These are phyloP conservation scores for Caiman crocodilus DNA, from an alignment of 2,797 vertebrate species.

Conservation along the genomic window DNA sequence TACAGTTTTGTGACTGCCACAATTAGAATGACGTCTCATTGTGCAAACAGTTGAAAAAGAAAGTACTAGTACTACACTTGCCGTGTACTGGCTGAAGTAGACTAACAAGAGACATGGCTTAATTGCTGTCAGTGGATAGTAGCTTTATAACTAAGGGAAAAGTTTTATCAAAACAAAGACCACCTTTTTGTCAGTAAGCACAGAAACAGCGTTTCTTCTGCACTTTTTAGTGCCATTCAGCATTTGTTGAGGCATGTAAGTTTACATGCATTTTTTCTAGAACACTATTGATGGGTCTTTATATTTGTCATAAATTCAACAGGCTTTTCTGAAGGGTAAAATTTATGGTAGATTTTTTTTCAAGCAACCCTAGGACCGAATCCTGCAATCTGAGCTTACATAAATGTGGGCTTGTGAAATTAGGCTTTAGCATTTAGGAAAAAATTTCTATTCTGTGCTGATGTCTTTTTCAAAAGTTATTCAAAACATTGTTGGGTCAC, in stretches of 20 bases:
- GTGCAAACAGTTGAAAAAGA: constrained; percentile 45
- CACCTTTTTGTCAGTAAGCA: neutral
- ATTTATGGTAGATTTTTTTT: constrained; percentile 5
- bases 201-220: neutral
- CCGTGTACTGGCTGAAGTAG: constrained; percentile 12
- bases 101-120: neutral
- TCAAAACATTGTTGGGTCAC: constrained; percentile 7
- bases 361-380: constrained; percentile 4
- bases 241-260: neutral
- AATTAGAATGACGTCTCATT: constrained; percentile 37
- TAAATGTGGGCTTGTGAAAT: constrained; percentile 10
- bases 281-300: neutral
- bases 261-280: neutral
- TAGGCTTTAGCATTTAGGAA: constrained; percentile 21
- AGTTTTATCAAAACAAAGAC: constrained; percentile 9
- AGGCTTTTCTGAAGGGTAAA: neutral
- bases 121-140: neutral
- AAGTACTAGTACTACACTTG: constrained; percentile 27
- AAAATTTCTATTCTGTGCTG: neutral
- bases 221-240: constrained; percentile 15
- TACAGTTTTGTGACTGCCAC: constrained; percentile 45
- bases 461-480: constrained; percentile 9
- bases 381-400: neutral
- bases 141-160: constrained; percentile 21
- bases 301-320: neutral